These are phyloP conservation scores for Lucilia sericata DNA, from an alignment of 1,140 invertebrate species.

Conservation along the genomic window DNA sequence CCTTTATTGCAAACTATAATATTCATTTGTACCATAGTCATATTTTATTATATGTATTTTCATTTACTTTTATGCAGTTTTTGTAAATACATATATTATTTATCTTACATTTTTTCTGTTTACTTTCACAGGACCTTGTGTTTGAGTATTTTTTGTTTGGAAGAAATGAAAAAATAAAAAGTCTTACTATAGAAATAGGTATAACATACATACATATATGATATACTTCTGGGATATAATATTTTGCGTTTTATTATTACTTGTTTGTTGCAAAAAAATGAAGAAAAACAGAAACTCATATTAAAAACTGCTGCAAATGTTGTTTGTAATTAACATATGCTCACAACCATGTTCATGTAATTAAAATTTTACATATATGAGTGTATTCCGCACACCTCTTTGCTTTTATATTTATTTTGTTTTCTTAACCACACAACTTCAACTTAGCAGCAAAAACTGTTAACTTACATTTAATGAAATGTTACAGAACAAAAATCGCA, in stretches of 20 bases:
- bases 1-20: background rate
- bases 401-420: background rate
- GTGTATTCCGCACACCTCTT: background rate
- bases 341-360: constrained; percentile 36
- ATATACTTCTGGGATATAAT: background rate
- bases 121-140: background rate
- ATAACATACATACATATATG: background rate
- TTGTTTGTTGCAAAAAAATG: background rate
- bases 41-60: background rate
- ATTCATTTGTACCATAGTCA: background rate
- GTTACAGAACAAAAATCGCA: too few relatives aligned
- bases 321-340: constrained; percentile 40
- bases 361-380: constrained; percentile 28
- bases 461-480: too few relatives aligned
- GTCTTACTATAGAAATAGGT: background rate
- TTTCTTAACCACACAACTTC: background rate
- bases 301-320: constrained; percentile 22
- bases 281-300: background rate
- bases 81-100: background rate
- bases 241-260: background rate
- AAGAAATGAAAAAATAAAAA: background rate
- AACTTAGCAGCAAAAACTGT: too few relatives aligned
- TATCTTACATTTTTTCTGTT: background rate
- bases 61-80: background rate
- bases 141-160: background rate